A percentile compares a stretch with the other conserved stretches of the same genome.
Conservation (phyloP, 23 tunicate species). For the Styela clava region DNA sequence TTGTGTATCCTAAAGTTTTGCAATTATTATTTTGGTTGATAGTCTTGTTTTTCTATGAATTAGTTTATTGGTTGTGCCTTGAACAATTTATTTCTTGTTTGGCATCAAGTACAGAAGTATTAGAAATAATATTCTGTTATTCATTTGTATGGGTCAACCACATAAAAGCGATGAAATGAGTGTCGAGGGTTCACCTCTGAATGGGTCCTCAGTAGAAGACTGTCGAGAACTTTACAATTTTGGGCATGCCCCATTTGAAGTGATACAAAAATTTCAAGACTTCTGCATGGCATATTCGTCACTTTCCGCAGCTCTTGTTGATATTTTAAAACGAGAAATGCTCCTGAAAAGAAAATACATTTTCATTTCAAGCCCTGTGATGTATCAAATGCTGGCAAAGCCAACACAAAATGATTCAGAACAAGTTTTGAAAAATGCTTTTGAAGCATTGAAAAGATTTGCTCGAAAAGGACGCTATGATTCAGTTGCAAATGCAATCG, state of each 20-base stretch:
- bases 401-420: constrained; percentile 66
- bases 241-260: constrained; percentile 85
- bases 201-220: neutral
- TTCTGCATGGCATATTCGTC: constrained; percentile 62
- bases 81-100: too few species aligned
- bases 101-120: too few species aligned
- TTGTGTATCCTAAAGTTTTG: too few species aligned
- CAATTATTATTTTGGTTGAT: too few species aligned
- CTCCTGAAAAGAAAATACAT: constrained; percentile 58
- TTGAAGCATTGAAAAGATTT: constrained; percentile 55
- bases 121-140: too few species aligned
- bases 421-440: constrained; percentile 21
- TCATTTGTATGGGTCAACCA: neutral
- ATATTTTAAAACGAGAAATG: constrained; percentile 56
- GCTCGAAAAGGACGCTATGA: constrained; percentile 66
- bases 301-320: constrained; percentile 54
- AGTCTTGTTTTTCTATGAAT: too few species aligned
- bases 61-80: too few species aligned
- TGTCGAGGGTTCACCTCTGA: neutral
- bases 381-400: constrained; percentile 82
- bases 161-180: neutral
- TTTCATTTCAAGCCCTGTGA: constrained; percentile 50
- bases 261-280: constrained; percentile 74
- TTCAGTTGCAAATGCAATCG: constrained; percentile 86
- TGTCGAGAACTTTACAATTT: constrained; percentile 55